phyloP scores from a whole-genome alignment of 92 coral and sea anemone species.

The Palythoa heliodiscus region DNA sequence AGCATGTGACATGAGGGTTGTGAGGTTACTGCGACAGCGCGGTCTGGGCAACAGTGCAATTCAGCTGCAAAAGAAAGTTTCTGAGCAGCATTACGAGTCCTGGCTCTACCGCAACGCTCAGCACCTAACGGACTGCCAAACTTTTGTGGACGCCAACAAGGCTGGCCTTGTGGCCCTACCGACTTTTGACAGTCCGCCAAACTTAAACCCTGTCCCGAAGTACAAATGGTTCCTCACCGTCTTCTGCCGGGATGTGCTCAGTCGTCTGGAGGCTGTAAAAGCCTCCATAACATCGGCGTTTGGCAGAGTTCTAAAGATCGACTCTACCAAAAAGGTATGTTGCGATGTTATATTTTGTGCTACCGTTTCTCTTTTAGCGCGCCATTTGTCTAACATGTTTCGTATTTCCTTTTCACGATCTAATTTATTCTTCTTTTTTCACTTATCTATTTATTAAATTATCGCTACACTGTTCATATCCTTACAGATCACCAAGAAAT shows the following conservation, averaged over 20 bases:
- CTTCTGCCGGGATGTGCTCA: slow-evolving; percentile 45
- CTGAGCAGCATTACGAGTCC: slow-evolving; percentile 48
- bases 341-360: too few relatives aligned
- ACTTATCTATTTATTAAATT: too few relatives aligned
- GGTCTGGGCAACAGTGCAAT: slow-evolving; percentile 35
- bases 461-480: too few relatives aligned
- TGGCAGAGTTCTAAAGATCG: slow-evolving; percentile 36
- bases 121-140: slow-evolving; percentile 51
- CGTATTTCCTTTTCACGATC: too few relatives aligned
- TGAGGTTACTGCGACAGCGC: slow-evolving; percentile 28
- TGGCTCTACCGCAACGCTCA: slow-evolving; percentile 38
- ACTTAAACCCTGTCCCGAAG: slow-evolving; percentile 37
- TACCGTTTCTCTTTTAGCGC: too few relatives aligned
- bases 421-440: too few relatives aligned
- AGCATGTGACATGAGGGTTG: slow-evolving; percentile 45
- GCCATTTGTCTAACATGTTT: too few relatives aligned
- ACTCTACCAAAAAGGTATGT: too few relatives aligned
- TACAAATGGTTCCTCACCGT: slow-evolving; percentile 41
- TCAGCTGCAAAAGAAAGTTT: slow-evolving; percentile 31
- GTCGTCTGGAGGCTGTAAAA: slow-evolving; percentile 35
- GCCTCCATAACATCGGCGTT: slow-evolving; percentile 38
- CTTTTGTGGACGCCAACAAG: slow-evolving; percentile 37
- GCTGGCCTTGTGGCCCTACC: slow-evolving; percentile 3
- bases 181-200: slow-evolving; percentile 44
- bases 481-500: too few relatives aligned